Conservation (phyloP, 2,888 invertebrate genomes). For the Acanthosepion pharaonis region DNA sequence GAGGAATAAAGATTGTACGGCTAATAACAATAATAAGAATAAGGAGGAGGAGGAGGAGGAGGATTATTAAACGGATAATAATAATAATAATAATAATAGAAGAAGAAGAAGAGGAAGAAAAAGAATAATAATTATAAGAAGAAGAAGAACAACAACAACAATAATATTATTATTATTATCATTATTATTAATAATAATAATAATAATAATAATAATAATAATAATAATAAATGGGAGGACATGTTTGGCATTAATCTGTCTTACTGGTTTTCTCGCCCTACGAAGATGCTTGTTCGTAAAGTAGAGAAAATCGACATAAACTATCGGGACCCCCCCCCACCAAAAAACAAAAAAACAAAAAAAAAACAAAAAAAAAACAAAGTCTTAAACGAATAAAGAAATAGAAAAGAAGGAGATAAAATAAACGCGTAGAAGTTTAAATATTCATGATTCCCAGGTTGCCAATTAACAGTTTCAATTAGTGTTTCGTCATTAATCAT, state of each 20-base stretch:
- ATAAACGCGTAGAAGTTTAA: neutral
- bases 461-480: conserved; percentile 33
- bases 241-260: neutral
- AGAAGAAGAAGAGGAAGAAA: too few species aligned
- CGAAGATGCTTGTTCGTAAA: neutral
- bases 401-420: neutral
- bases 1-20: neutral
- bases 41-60: neutral
- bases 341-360: too few species aligned
- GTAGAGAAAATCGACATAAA: neutral
- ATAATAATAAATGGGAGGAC: neutral
- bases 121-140: too few species aligned
- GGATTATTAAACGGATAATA: too few species aligned
- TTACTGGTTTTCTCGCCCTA: neutral
- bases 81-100: too few species aligned
- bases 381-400: neutral
- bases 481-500: conserved; percentile 33
- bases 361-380: too few species aligned
- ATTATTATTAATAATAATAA: too few species aligned
- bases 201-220: too few species aligned
- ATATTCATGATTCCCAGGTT: conserved; percentile 33
- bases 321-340: neutral
- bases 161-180: too few species aligned
- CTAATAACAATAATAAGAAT: neutral
- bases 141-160: too few species aligned